Evolutionary conservation across 1,140 invertebrate species (phyloP).

Genomic region (Semibalanus balanoides): DNA sequence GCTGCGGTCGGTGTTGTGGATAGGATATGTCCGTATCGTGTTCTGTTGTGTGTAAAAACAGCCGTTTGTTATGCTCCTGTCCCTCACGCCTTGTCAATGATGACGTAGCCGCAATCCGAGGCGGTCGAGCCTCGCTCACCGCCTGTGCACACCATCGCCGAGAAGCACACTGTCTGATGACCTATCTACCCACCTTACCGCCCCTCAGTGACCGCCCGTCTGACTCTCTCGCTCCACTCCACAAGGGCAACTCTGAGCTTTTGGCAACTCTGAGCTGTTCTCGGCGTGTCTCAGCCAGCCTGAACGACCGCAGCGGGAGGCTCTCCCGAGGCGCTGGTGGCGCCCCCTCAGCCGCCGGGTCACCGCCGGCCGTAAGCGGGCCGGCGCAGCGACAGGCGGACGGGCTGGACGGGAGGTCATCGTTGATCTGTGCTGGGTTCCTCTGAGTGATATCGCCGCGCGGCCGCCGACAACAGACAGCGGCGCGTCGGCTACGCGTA

Average conservation of each 20-base stretch:
- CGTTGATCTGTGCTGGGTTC: not conserved
- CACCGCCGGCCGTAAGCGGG: not conserved
- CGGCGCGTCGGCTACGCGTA: not conserved
- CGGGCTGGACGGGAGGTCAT: too few species aligned
- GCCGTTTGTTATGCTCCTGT: too few species aligned
- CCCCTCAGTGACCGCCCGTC: conserved; percentile 42
- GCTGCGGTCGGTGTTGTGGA: too few species aligned
- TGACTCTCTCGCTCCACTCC: conserved; percentile 53
- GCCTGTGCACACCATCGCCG: not conserved
- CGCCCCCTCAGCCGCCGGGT: too few species aligned
- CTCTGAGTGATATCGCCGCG: too few species aligned
- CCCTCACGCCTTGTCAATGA: too few species aligned
- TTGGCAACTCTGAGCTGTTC: conserved; percentile 47
- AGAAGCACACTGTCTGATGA: not conserved
- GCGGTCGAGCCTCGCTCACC: not conserved
- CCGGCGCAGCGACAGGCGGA: too few species aligned
- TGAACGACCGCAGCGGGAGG: conserved; percentile 61
- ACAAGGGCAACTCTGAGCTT: too few species aligned
- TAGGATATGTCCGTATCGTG: too few species aligned
- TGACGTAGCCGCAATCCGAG: not conserved
- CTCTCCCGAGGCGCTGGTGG: conserved; percentile 47
- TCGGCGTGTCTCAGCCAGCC: conserved; percentile 60
- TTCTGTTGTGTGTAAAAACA: too few species aligned
- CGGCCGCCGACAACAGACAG: too few species aligned
- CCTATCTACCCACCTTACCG: conserved; percentile 65